Conservation (phyloP, 92 coral and sea anemone species). For the Phymanthus crucifer region DNA sequence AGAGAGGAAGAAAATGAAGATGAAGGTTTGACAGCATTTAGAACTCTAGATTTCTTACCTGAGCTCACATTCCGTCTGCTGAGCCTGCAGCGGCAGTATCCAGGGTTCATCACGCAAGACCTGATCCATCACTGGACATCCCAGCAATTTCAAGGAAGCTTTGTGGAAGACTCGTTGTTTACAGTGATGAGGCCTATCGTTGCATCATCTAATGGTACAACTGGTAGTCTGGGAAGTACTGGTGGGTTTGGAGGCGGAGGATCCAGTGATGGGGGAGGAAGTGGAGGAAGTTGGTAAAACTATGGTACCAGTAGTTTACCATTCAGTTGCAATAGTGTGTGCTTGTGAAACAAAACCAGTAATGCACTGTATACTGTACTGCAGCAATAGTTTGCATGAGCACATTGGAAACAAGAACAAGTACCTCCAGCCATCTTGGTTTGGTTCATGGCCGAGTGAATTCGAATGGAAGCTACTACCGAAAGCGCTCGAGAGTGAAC, state of each 20-base stretch:
- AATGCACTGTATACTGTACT: no score
- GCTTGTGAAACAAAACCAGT: no score
- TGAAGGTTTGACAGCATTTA: background rate
- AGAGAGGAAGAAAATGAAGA: constrained; percentile 31
- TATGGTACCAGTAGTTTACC: background rate
- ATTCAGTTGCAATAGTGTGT: no score
- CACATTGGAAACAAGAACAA: no score
- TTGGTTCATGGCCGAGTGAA: no score
- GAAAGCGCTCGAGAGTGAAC: no score
- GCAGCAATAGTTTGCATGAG: no score
- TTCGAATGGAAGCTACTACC: no score
- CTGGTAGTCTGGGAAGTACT: constrained; percentile 69
- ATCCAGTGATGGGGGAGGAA: constrained; percentile 72
- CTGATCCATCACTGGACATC: constrained; percentile 74
- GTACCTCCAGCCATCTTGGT: no score
- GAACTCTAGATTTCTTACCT: constrained; percentile 58
- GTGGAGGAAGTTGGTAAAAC: constrained; percentile 64
- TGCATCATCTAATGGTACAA: constrained; percentile 36
- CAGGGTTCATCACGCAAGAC: constrained; percentile 51
- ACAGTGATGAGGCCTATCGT: constrained; percentile 34
- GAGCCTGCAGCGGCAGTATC: constrained; percentile 64
- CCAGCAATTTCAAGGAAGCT: constrained; percentile 57
- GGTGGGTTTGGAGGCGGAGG: constrained; percentile 83
- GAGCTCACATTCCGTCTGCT: constrained; percentile 74
- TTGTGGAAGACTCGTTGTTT: constrained; percentile 62